A percentile compares a stretch with the other conserved stretches of the same genome.
Conservation (phyloP, 92 coral and sea anemone genomes). For the Paramuricea clavata region DNA sequence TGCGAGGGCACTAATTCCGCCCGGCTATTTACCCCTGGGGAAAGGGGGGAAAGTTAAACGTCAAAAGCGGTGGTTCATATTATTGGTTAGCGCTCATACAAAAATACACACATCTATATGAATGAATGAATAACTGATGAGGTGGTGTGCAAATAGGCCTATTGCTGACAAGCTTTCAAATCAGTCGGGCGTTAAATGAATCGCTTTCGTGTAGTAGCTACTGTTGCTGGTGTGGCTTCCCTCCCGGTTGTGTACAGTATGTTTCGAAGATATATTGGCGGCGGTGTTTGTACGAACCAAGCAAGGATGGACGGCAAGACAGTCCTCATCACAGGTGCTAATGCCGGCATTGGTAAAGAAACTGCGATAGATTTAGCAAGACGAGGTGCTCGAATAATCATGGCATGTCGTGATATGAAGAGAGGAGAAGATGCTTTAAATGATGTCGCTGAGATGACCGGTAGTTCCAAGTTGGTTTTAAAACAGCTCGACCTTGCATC, state of each 20-base stretch:
- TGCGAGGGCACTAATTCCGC: too few relatives aligned
- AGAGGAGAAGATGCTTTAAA: slow-evolving; percentile 71
- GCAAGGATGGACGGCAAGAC: slow-evolving; percentile 78
- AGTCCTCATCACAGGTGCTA: slow-evolving; percentile 81
- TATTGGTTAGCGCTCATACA: not conserved
- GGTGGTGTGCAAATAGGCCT: too few relatives aligned
- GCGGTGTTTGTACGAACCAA: slow-evolving; percentile 75
- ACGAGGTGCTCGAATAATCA: slow-evolving; percentile 84
- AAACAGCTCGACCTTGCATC: slow-evolving; percentile 83
- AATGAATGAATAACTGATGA: too few relatives aligned
- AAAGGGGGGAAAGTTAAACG: not conserved
- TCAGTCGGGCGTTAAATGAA: not conserved
- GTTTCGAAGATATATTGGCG: slow-evolving; percentile 53
- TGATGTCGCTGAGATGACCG: slow-evolving; percentile 70
- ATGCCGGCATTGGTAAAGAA: slow-evolving; percentile 11
- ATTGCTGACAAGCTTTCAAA: too few relatives aligned
- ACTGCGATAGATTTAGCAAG: slow-evolving; percentile 81
- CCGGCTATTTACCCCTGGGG: too few relatives aligned
- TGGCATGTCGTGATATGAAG: slow-evolving; percentile 74
- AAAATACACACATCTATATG: not conserved
- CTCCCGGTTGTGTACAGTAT: not conserved
- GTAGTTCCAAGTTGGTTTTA: slow-evolving; percentile 62
- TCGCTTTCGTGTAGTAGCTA: too few relatives aligned
- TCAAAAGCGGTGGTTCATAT: not conserved
- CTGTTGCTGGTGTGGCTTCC: too few relatives aligned